Evolutionary conservation across 2,888 invertebrate genomes (phyloP), one percentile per base, ranked within the genome.

Genomic region (Catocala fraxini): DNA sequence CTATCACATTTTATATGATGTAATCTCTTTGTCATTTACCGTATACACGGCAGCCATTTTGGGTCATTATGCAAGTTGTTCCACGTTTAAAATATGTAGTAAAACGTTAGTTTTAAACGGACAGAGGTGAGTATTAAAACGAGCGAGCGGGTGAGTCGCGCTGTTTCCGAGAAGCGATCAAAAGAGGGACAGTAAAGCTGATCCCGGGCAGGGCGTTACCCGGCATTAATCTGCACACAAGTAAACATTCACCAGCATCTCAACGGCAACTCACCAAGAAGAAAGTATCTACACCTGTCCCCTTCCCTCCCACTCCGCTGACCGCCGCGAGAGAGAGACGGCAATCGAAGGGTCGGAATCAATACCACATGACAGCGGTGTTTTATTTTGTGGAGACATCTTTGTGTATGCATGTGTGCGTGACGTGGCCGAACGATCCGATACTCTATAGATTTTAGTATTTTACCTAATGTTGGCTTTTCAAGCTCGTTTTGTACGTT

Each of bases 361-460:
- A 90, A 93, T 93, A 92, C 89, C 85, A 87, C 84, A 89, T 90
- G 90, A 91, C 90, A 90, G 79, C 79, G 79, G 75, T 89, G 89
- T 89, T 91, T 92, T 92, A 91, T 92, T 91, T 89, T 87, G 86
- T 81, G 89, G 87, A 82, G 89, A 91, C 90, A 89, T 88, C 89
- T 88, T 83, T 81, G 73, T 75, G 74, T 79, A 62, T 71, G 56
- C 52, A 49, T 70, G 76, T 79, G 82, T 80, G 77, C 58, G 77
- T 71, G 64, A 51, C 58, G 68, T 39, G 39, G 11, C 69, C 68
- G 75, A 64, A 68, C 70, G 59, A 62, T 51, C 34, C 39, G 48
- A 46, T 57, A 52, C 51, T 62, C 55, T 56, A 56, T 53, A 49
- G 58, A 42, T 54, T 64, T 56, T 59, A 59, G 56, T 64, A 52